Conservation (phyloP, 2,888 invertebrate genomes). For the Pollenia angustigena region DNA sequence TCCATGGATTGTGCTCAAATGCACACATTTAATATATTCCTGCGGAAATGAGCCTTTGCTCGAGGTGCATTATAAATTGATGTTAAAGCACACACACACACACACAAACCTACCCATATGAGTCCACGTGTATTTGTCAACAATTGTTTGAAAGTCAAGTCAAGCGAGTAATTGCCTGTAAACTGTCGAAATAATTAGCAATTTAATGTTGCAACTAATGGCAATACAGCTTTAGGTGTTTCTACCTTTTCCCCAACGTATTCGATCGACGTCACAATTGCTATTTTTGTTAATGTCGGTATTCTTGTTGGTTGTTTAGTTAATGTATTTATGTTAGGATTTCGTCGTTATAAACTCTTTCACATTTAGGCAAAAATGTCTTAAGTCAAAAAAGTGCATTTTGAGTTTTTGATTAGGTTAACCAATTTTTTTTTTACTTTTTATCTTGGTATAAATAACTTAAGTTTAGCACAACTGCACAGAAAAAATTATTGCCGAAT, state of each 20-base stretch:
- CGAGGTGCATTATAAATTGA: not conserved
- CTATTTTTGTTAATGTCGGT: conserved; percentile 6
- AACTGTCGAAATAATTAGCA: conserved; percentile 71
- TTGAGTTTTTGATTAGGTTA: no score
- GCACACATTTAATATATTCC: conserved; percentile 7
- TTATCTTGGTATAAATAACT: no score
- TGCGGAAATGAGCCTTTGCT: conserved; percentile 41
- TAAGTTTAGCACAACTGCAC: no score
- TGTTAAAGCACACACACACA: conserved; percentile 1
- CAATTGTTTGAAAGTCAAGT: conserved; percentile 32
- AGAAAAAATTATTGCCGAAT: no score
- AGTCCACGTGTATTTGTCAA: not conserved
- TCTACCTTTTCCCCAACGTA: conserved; percentile 52
- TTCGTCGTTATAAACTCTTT: not conserved
- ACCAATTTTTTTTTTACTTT: no score
- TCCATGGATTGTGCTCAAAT: conserved; percentile 2
- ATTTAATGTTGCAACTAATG: conserved; percentile 72
- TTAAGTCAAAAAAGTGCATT: no score
- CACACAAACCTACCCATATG: not conserved
- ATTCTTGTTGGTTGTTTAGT: not conserved
- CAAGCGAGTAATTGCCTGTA: conserved; percentile 69
- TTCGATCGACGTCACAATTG: conserved; percentile 49
- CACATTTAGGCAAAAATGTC: no score
- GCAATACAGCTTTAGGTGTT: conserved; percentile 62
- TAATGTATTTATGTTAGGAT: not conserved